These are phyloP conservation scores for Lytechinus pictus DNA, from an alignment of 35 echinoderm and acorn worm species.

Conservation along the genomic window DNA sequence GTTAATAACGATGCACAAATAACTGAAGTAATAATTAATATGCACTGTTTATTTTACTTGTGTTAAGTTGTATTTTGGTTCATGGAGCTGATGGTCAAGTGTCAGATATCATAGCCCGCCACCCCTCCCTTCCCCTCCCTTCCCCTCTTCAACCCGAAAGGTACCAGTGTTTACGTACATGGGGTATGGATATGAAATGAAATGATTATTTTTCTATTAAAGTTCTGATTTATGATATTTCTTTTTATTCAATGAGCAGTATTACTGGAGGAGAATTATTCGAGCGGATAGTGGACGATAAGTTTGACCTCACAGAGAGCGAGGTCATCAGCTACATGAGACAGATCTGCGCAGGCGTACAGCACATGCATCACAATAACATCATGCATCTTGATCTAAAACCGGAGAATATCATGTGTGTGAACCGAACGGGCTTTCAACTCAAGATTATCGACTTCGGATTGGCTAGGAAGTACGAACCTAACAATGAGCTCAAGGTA, in stretches of 20 bases:
- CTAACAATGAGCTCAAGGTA: slow-evolving; percentile 62
- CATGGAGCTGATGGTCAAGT: too few relatives aligned
- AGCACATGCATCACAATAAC: slow-evolving; percentile 76
- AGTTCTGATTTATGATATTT: not conserved
- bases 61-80: too few relatives aligned
- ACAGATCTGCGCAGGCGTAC: slow-evolving; percentile 80
- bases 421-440: slow-evolving; percentile 64
- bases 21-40: too few relatives aligned
- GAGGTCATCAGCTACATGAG: slow-evolving; percentile 83
- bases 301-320: slow-evolving; percentile 71
- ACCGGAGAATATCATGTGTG: slow-evolving; percentile 91
- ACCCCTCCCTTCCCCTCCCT: too few relatives aligned
- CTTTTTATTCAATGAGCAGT: slow-evolving; percentile 32
- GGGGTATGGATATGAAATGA: too few relatives aligned
- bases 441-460: slow-evolving; percentile 92
- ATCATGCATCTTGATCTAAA: slow-evolving; percentile 88
- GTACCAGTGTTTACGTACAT: too few relatives aligned
- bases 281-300: slow-evolving; percentile 78
- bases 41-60: too few relatives aligned
- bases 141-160: too few relatives aligned
- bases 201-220: not conserved
- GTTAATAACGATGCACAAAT: too few relatives aligned
- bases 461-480: slow-evolving; percentile 67
- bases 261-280: slow-evolving; percentile 86
- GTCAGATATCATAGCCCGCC: too few relatives aligned